phyloP scores from a whole-genome alignment of 2,797 vertebrate species.

The Chrosomus eos region DNA sequence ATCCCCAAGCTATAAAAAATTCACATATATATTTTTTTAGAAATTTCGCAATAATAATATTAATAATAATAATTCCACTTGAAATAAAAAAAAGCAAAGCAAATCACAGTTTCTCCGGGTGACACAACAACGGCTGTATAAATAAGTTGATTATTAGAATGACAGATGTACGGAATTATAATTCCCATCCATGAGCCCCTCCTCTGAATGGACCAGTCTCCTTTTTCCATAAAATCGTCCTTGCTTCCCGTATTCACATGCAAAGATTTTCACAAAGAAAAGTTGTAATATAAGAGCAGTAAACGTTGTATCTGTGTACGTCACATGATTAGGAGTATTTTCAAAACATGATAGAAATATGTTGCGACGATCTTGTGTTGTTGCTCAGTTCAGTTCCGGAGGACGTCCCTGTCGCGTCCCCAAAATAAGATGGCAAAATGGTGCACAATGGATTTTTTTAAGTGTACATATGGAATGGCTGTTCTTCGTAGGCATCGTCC shows the following conservation, averaged over 20 bases:
- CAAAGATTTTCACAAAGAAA: slow-evolving; percentile 45
- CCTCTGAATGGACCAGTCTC: background rate
- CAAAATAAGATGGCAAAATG: background rate
- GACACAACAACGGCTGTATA: slow-evolving; percentile 55
- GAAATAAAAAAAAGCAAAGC: slow-evolving; percentile 49
- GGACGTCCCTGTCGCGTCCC: background rate
- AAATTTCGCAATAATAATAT: slow-evolving; percentile 55
- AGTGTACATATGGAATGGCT: slow-evolving; percentile 15
- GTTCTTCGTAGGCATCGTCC: slow-evolving; percentile 47
- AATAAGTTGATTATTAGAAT: slow-evolving; percentile 41
- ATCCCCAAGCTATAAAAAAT: slow-evolving; percentile 59
- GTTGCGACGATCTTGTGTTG: background rate
- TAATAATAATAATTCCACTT: slow-evolving; percentile 45
- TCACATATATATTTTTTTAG: slow-evolving; percentile 48
- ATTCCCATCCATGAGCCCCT: slow-evolving; percentile 13
- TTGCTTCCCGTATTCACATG: slow-evolving; percentile 31
- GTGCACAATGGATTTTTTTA: background rate
- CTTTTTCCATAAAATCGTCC: background rate
- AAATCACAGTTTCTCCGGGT: slow-evolving; percentile 64
- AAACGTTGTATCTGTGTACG: background rate
- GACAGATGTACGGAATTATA: slow-evolving; percentile 20
- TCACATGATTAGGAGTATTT: slow-evolving; percentile 8
- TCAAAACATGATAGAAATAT: slow-evolving; percentile 13
- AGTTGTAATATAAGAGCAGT: background rate
- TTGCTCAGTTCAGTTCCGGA: background rate